Base-by-base conservation (phyloP, 2,888 invertebrate genomes). In the Invenusta paracnida region DNA sequence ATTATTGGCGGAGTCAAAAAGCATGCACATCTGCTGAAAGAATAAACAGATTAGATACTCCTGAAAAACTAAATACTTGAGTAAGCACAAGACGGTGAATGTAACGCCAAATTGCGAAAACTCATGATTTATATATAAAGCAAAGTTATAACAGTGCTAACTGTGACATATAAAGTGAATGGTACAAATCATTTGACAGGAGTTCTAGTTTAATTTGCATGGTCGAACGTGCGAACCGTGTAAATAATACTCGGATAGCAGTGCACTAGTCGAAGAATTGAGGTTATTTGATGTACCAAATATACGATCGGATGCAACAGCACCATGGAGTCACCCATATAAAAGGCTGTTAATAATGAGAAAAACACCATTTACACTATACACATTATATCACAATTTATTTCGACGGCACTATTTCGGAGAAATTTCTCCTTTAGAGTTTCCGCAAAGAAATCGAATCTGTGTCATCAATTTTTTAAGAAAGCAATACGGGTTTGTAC, bases 71-170 rank as follows among this genome's bases (percentile, higher is more conserved):
- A 11, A 48, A 11, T 11, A 17, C 48, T 48, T 17, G 48, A 17
- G 11, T 48, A 48, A 48, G 48, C 48, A 48, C 11, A 48, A 48
- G 48, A 48, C 48, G 48, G 48, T 48, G 48, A 48, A 48, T 48
- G 48, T 48, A 48, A 48, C 48, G 48, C 73, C 23, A 5, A 73
- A 73, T 73, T 73, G 73, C 73, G 17, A 73, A 48, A 73, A 73
- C 73, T 73, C 73, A 73, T 73, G 73, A 73, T 73, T 73, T 23
- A 73, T 73, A 73, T 73, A n/a, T 73, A 73, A 73, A n/a, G 73
- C 25, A 73, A 23, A 73, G 25, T n/a, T 73, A 73, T 48, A 48
- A 11, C 5, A 48, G 48, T 48, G 5, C 5, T 48, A 48, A 48
- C 73, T 73, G 73, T 73, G 73, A 73, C 23, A 73, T 73, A 73